A percentile compares a stretch with the other conserved stretches of the same genome.
phyloP scores from a whole-genome alignment of 2,113 vertebrate genomes.

The Neotragus pygmaeus region DNA sequence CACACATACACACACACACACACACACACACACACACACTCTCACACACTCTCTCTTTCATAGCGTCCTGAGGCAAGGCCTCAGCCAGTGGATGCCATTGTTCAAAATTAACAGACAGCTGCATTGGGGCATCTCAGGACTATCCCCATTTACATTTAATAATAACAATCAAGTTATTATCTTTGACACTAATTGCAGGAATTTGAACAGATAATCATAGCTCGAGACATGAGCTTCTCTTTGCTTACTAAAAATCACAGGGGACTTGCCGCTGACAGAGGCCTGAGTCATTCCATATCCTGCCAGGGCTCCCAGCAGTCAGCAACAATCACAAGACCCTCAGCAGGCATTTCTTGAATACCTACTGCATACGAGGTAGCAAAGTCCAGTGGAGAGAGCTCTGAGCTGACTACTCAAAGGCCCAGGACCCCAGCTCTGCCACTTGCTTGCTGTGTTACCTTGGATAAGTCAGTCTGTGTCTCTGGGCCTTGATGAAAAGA shows the following conservation, averaged over 20 bases:
- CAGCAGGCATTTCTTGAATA: neutral
- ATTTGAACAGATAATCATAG: conserved; percentile 65
- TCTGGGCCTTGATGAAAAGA: neutral
- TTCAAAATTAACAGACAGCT: conserved; percentile 19
- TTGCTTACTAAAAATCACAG: conserved; percentile 35
- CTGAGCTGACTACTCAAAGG: neutral
- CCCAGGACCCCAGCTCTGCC: neutral
- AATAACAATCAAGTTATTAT: conserved; percentile 55
- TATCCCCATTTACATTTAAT: conserved; percentile 58
- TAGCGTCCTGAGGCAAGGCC: neutral
- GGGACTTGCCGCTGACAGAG: neutral
- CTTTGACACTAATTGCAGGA: conserved; percentile 47
- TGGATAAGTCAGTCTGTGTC: neutral
- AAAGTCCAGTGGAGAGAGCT: neutral
- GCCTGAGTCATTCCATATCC: conserved; percentile 38
- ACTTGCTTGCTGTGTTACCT: neutral
- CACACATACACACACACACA: neutral
- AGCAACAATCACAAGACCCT: neutral
- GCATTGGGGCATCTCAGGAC: conserved; percentile 20
- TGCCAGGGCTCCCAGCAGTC: neutral
- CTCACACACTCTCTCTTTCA: too few species aligned
- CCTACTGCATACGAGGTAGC: neutral
- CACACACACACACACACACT: too few species aligned
- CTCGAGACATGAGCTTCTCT: conserved; percentile 54
- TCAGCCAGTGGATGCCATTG: neutral